phyloP scores from a whole-genome alignment of 2,113 vertebrate species.

The Spermophilus dauricus region DNA sequence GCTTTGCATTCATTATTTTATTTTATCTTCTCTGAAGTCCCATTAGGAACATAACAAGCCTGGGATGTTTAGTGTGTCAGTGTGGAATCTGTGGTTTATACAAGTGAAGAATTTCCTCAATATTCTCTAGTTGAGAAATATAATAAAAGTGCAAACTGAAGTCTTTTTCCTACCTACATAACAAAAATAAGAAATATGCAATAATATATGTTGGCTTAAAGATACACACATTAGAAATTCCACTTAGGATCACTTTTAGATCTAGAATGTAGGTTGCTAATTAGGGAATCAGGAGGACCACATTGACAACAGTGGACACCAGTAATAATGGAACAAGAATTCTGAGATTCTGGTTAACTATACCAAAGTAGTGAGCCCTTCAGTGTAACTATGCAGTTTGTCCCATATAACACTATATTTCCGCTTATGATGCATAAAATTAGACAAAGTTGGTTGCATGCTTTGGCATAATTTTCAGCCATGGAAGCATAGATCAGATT shows the following conservation, averaged over 20 bases:
- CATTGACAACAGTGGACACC: background rate
- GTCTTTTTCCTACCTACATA: background rate
- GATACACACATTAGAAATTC: background rate
- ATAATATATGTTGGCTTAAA: background rate
- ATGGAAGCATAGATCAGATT: background rate
- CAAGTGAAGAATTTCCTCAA: background rate
- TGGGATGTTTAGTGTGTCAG: background rate
- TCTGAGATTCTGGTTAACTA: background rate
- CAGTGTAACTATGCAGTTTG: background rate
- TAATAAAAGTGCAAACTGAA: background rate
- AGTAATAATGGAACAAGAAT: background rate
- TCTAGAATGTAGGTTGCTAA: background rate
- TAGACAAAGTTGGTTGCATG: background rate
- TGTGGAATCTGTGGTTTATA: background rate
- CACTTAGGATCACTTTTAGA: background rate
- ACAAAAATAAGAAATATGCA: background rate
- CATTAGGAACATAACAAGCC: background rate
- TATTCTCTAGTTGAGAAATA: constrained; percentile 3
- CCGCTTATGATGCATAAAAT: background rate
- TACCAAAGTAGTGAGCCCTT: background rate
- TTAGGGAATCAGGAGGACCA: background rate
- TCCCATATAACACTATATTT: background rate
- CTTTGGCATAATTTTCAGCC: background rate
- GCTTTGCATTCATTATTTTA: constrained; percentile 23
- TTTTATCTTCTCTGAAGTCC: constrained; percentile 44